Percentiles rank a stretch among this genome's conserved stretches.
phyloP scores from a whole-genome alignment of 2,113 vertebrate species.

The Nycticorax nycticorax region DNA sequence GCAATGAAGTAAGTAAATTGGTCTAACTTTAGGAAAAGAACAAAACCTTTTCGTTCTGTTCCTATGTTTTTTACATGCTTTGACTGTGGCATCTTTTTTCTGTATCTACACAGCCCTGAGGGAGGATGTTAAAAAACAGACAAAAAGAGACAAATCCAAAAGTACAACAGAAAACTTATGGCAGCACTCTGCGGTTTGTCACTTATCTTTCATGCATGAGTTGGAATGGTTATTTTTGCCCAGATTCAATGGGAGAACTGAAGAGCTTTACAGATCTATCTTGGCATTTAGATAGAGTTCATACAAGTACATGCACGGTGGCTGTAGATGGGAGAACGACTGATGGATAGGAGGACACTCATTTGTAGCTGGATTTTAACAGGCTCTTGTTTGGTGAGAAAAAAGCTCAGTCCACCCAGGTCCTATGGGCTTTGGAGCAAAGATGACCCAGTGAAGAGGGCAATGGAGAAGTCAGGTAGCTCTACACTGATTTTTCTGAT shows the following conservation, averaged over 20 bases:
- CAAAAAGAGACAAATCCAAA: neutral
- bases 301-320: neutral
- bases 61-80: neutral
- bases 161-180: neutral
- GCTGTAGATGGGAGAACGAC: neutral
- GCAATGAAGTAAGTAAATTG: neutral
- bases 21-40: neutral
- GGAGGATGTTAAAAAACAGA: neutral
- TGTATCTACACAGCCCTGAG: neutral
- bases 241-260: neutral
- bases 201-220: neutral
- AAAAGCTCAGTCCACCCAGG: neutral
- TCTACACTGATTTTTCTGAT: neutral
- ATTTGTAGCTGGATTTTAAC: neutral
- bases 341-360: neutral
- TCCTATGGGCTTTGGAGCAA: neutral
- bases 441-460: neutral
- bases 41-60: neutral
- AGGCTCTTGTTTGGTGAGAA: neutral
- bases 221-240: neutral
- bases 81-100: neutral
- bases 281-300: conserved; percentile 21
- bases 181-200: neutral
- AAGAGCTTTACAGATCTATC: neutral
- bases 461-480: neutral